phyloP scores from a whole-genome alignment of 2,888 invertebrate genomes.

The Ectemnius lituratus region DNA sequence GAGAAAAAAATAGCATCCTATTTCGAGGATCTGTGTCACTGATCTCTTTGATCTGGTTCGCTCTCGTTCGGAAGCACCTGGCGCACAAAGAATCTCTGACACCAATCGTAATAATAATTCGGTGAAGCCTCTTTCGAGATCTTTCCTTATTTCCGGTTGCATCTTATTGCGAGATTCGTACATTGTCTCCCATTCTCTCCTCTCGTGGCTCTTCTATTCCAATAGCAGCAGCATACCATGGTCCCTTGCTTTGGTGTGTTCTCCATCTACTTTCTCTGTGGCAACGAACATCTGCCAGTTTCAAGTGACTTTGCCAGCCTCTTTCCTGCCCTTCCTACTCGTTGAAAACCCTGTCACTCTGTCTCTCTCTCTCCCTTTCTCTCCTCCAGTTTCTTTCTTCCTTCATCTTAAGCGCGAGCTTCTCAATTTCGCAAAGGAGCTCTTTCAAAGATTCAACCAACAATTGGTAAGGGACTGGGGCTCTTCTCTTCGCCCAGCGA shows the following conservation, averaged over 20 bases:
- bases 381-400: not conserved
- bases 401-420: not conserved
- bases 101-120: constrained; percentile 60
- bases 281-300: constrained; percentile 44
- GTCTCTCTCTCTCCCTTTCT: not conserved
- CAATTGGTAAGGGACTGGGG: not conserved
- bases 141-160: constrained; percentile 56
- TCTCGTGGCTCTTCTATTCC: constrained; percentile 51
- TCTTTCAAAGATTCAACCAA: constrained; percentile 4
- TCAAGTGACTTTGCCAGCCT: constrained; percentile 29
- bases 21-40: constrained; percentile 31
- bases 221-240: constrained; percentile 3
- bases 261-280: constrained; percentile 14
- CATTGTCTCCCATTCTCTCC: constrained; percentile 48
- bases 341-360: too few relatives aligned
- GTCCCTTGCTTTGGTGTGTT: constrained; percentile 13
- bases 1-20: constrained; percentile 50
- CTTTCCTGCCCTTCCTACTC: not conserved
- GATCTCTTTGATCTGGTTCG: constrained; percentile 53
- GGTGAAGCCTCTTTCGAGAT: constrained; percentile 43
- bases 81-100: constrained; percentile 34
- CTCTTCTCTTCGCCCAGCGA: not conserved
- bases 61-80: constrained; percentile 40
- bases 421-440: constrained; percentile 13
- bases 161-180: constrained; percentile 58